Conservation (phyloP, 2,888 invertebrate genomes). For the Chaetogeoica ovagalla region DNA sequence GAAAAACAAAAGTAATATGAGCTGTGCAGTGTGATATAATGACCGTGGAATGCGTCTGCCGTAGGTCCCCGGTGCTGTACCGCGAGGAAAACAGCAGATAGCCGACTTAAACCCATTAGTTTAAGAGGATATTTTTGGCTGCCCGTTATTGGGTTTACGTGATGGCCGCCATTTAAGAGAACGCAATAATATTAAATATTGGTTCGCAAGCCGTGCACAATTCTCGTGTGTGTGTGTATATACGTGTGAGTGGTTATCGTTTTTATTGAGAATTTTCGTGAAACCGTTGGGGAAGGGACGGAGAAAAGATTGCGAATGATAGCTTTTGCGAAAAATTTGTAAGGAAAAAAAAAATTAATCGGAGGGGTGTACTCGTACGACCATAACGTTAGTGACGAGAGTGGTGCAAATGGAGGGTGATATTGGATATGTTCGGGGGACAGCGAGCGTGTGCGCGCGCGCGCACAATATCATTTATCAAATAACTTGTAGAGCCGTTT, state of each 20-base stretch:
- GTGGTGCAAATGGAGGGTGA: constrained; percentile 40
- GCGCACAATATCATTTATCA: constrained; percentile 36
- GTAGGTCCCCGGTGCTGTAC: background rate
- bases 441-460: background rate
- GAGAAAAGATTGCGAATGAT: background rate
- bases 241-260: background rate
- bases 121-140: too few species aligned
- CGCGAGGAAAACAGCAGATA: too few species aligned
- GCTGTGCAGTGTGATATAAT: constrained; percentile 19
- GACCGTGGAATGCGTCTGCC: constrained; percentile 34
- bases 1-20: constrained; percentile 51
- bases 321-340: constrained; percentile 31
- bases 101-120: too few species aligned
- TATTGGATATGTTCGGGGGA: constrained; percentile 38
- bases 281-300: too few species aligned
- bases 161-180: constrained; percentile 33
- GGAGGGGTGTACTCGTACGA: constrained; percentile 1
- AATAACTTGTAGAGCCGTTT: constrained; percentile 49
- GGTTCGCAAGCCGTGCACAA: background rate
- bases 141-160: constrained; percentile 45
- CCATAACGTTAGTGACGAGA: constrained; percentile 27
- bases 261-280: constrained; percentile 25
- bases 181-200: constrained; percentile 22
- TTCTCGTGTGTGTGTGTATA: too few species aligned
- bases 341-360: constrained; percentile 28